Evolutionary conservation across 37 sponge, comb jelly and placozoan genomes (phyloP), one percentile per base, ranked within the genome.

Genomic region (Spongilla lacustris): DNA sequence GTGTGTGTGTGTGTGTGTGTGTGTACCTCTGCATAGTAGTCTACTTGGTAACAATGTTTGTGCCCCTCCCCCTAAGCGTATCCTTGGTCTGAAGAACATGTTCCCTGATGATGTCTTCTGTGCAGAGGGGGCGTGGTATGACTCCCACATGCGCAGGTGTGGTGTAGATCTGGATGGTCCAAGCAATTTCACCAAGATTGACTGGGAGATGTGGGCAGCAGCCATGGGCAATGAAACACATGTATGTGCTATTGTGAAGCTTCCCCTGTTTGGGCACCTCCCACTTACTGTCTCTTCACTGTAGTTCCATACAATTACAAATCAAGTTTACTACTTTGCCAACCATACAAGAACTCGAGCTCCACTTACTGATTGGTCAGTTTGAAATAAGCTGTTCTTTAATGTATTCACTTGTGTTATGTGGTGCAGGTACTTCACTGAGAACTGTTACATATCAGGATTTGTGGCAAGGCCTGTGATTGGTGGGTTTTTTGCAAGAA

Each of bases 171-270:
- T 93, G 83, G 93, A 93, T 82, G 70, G 83, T 50, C 82, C 90
- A 25, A 35, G 75, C 22, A 71, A 75, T 26, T 93, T 81, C 67
- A 93, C 93, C 83, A 93, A 93, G 73, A 48, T 87, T 73, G 93
- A 93, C 71, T 93, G 93, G 93, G 28, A 76, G 80, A 93, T 93
- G 93, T 93, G 93, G 93, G 75, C 79, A 5, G 93, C 93, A 72
- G 90, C 93, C 30, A 83, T 93, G 84, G 90, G 87, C 11, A 69
- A 22, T 37, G 74, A 86, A 27, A 75, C 81, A 24, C 86, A 85
- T 79, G 83, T 89, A 79, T 66, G 27, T 58, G 12, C 14, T 1
- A 1, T 58, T 58, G n/a, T n/a, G n/a, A 58, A 58, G 14, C 14
- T 58, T 58, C 0, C 14, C 12, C 29, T n/a, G n/a, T n/a, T n/a